Conservation (phyloP, 2,888 invertebrate species). For the Drosophila aldrichi region DNA sequence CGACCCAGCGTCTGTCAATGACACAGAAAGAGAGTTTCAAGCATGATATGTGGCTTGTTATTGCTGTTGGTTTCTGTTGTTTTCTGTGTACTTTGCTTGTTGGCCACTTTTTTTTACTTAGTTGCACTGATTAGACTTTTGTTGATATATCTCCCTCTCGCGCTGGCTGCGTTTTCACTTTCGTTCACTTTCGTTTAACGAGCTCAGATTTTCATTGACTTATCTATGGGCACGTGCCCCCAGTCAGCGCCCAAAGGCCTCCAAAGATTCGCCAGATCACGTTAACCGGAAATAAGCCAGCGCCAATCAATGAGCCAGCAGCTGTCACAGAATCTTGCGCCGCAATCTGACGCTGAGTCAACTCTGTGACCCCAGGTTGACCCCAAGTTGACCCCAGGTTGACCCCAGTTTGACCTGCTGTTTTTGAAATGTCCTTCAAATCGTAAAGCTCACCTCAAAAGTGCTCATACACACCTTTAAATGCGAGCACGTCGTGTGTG, state of each 20-base stretch:
- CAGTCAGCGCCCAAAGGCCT: background rate
- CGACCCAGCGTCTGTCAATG: slow-evolving; percentile 75
- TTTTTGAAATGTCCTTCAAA: slow-evolving; percentile 45
- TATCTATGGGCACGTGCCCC: slow-evolving; percentile 57
- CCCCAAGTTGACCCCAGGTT: too few relatives aligned
- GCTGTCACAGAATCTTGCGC: slow-evolving; percentile 38
- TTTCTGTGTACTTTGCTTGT: slow-evolving; percentile 60
- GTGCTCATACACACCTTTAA: background rate
- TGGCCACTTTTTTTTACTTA: slow-evolving; percentile 53
- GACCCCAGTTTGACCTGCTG: background rate
- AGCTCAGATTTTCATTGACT: slow-evolving; percentile 59
- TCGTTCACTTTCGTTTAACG: slow-evolving; percentile 62
- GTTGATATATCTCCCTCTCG: slow-evolving; percentile 51
- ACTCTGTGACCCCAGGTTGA: slow-evolving; percentile 8
- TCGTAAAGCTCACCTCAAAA: slow-evolving; percentile 32
- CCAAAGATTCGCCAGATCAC: slow-evolving; percentile 27
- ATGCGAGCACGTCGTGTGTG: slow-evolving; percentile 27
- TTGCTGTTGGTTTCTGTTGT: slow-evolving; percentile 38
- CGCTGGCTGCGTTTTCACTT: slow-evolving; percentile 63
- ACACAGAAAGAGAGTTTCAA: slow-evolving; percentile 77
- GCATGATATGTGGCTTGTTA: slow-evolving; percentile 71
- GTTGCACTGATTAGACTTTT: slow-evolving; percentile 68
- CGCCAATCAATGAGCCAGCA: slow-evolving; percentile 38
- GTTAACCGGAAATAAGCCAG: slow-evolving; percentile 44
- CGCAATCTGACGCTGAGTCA: slow-evolving; percentile 25